phyloP scores from a whole-genome alignment of 23 tunicate genomes.

The Styela clava region DNA sequence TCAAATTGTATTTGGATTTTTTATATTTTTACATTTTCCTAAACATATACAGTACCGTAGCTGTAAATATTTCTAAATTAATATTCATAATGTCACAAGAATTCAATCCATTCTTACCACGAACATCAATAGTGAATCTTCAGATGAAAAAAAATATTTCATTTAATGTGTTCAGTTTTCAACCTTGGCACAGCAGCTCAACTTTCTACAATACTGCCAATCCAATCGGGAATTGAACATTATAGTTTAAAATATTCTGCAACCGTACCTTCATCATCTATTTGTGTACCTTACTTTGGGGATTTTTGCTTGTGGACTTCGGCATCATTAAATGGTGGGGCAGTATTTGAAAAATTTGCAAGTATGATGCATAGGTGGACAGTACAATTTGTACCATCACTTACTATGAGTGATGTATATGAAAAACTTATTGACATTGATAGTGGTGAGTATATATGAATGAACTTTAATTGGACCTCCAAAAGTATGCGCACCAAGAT shows the following conservation, averaged over 20 bases:
- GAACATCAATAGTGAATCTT: no score
- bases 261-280: slow-evolving; percentile 17
- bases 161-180: slow-evolving; percentile 63
- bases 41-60: no score
- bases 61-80: no score
- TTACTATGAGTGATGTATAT: slow-evolving; percentile 62
- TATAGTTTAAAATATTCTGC: neutral
- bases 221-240: neutral
- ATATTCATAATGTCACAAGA: no score
- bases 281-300: slow-evolving; percentile 61
- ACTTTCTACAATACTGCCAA: slow-evolving; percentile 31
- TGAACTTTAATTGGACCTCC: no score
- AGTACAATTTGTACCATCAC: slow-evolving; percentile 37
- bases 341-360: slow-evolving; percentile 54
- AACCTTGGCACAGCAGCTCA: slow-evolving; percentile 89
- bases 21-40: no score
- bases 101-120: no score
- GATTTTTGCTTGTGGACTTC: slow-evolving; percentile 42
- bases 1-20: no score
- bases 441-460: neutral
- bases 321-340: slow-evolving; percentile 88
- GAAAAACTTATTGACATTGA: slow-evolving; percentile 6
- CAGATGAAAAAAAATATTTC: no score
- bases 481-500: no score
- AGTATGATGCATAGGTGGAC: slow-evolving; percentile 70